phyloP scores from a whole-genome alignment of 2,113 vertebrate genomes.

The Callorhinus ursinus region DNA sequence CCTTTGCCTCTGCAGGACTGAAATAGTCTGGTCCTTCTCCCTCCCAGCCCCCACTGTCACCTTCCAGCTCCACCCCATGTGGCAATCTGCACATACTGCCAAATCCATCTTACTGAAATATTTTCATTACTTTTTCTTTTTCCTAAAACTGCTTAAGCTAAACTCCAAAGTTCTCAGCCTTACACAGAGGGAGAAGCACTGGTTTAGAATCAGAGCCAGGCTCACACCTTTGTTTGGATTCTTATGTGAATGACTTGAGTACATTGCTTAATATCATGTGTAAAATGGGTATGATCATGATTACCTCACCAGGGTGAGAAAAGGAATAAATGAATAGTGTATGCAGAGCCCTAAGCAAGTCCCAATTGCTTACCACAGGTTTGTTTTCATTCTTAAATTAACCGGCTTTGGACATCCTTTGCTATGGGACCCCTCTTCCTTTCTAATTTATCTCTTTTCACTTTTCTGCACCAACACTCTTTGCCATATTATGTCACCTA shows the following conservation, averaged over 20 bases:
- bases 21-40: background rate
- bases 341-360: background rate
- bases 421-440: background rate
- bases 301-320: background rate
- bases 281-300: background rate
- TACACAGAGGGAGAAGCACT: background rate
- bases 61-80: background rate
- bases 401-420: background rate
- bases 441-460: background rate
- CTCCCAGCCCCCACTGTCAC: background rate
- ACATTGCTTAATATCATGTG: background rate
- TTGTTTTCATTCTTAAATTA: background rate
- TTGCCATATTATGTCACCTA: background rate
- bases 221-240: background rate
- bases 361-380: background rate
- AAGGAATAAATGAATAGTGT: background rate
- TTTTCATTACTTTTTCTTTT: background rate
- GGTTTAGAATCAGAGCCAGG: background rate
- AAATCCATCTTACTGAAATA: background rate
- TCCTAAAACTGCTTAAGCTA: background rate
- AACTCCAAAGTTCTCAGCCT: background rate
- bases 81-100: background rate
- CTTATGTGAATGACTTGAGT: background rate
- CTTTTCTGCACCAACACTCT: background rate
- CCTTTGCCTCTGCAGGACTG: background rate